Conservation (phyloP, 2,113 vertebrate species). For the Forbesichthys agassizii region DNA sequence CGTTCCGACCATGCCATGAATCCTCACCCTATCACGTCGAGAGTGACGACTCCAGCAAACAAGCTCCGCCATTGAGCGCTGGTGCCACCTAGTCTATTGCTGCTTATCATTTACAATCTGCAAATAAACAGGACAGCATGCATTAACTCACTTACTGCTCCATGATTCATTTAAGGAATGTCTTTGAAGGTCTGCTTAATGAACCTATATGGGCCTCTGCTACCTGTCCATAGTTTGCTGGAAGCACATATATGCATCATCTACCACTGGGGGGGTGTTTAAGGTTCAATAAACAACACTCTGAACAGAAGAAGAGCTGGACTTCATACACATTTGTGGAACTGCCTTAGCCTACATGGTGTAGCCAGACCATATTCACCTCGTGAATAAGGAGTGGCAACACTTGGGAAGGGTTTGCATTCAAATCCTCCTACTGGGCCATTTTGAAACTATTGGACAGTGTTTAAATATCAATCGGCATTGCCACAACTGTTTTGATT, state of each 20-base stretch:
- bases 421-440: too few relatives aligned
- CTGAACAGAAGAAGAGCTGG: neutral
- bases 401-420: too few relatives aligned
- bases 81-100: constrained; percentile 76
- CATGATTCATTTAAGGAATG: constrained; percentile 77
- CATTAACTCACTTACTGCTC: constrained; percentile 77
- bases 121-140: constrained; percentile 78
- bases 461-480: too few relatives aligned
- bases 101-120: constrained; percentile 79
- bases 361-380: too few relatives aligned
- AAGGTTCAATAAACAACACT: constrained; percentile 13
- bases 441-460: too few relatives aligned
- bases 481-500: too few relatives aligned
- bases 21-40: constrained; percentile 66
- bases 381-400: too few relatives aligned
- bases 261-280: constrained; percentile 4
- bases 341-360: neutral
- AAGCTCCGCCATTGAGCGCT: constrained; percentile 61
- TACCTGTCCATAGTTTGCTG: constrained; percentile 41
- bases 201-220: constrained; percentile 54
- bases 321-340: neutral
- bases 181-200: constrained; percentile 75
- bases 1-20: constrained; percentile 64
- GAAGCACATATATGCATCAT: constrained; percentile 25
- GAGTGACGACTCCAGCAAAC: constrained; percentile 68